Base-by-base conservation (phyloP, 2,888 invertebrate species). In the Invenusta paracnida region DNA sequence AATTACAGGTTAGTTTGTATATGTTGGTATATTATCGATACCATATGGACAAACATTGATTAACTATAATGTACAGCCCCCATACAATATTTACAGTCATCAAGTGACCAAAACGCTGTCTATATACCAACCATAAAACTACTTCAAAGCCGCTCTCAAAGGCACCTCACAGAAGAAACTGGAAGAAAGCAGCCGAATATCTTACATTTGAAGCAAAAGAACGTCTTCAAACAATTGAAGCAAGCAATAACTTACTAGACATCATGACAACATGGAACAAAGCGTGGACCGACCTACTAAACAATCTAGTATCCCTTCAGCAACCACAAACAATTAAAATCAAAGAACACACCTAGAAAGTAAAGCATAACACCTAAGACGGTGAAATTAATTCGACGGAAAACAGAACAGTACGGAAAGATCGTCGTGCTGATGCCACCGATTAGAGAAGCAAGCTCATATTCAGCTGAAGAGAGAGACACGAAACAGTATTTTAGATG, bases 131-230 rank as follows among this genome's bases (percentile, higher is more conserved):
- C 48, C 48, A 48, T 48, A 48, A 48, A 48, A 48, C 73, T 73
- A 25, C 73, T 23, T 23, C 73, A 73, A 73, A 73, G 5, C 73
- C 73, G 73, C 73, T 73, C 11, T 23, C 73, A 73, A 23, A n/a
- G 25, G 73, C 2, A 5, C 11, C 73, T 23, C 11, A 13, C 73
- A 73, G 73, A 23, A 73, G 73, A 73, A 73, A 73, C 73, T 73
- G 73, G 25, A 73, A 73, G 73, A 73, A n/a, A n/a, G 73, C 73
- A 73, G 73, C 27, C 73, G 73, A 73, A 73, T 73, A 73, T 73
- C 17, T 73, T 73, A 23, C 73, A 73, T 73, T 23, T 73, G 25
- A 73, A 73, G 27, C 73, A 73, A 73, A 73, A 73, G 73, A 73
- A 73, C 73, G 73, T 73, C 73, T 73, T 73, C 73, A 73, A 73